These are phyloP conservation scores for Himalopsyche kuldschensis DNA, from an alignment of 2,888 invertebrate genomes.

Conservation along the genomic window DNA sequence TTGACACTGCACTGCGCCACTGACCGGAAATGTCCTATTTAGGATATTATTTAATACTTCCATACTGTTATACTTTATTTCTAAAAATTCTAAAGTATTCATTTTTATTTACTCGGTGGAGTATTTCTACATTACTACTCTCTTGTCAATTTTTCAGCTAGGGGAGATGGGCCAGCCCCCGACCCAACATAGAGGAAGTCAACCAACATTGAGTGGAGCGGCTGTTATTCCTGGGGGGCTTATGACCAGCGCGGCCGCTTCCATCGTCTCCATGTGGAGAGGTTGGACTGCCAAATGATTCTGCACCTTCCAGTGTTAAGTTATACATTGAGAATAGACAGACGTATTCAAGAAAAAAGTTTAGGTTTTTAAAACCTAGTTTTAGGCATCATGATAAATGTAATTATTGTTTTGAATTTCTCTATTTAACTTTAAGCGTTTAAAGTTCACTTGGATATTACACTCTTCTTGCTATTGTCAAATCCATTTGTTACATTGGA, in stretches of 20 bases:
- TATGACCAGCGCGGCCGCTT: constrained; percentile 80
- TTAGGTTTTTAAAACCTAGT: not conserved
- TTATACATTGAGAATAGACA: not conserved
- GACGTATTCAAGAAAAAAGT: not conserved
- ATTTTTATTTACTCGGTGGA: not conserved
- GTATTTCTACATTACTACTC: too few relatives aligned
- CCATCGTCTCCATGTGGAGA: constrained; percentile 80
- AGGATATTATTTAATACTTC: too few relatives aligned
- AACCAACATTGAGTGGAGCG: constrained; percentile 2
- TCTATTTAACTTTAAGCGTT: not conserved
- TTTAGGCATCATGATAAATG: not conserved
- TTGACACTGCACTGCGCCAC: too few relatives aligned
- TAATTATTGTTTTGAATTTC: not conserved
- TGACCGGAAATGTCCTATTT: too few relatives aligned
- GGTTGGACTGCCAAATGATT: constrained; percentile 67
- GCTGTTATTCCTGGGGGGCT: constrained; percentile 61
- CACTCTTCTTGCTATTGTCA: too few relatives aligned
- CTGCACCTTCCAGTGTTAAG: not conserved
- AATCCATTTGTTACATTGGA: too few relatives aligned
- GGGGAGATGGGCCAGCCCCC: constrained; percentile 37
- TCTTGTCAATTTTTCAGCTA: constrained; percentile 9
- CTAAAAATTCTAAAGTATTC: not conserved
- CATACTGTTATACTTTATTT: too few relatives aligned
- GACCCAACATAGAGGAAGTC: constrained; percentile 39
- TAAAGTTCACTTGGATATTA: too few relatives aligned